A percentile compares a stretch with the other conserved stretches of the same genome.
phyloP scores from a whole-genome alignment of 1,140 invertebrate species.

The Pseudomyrmex pallidus region DNA sequence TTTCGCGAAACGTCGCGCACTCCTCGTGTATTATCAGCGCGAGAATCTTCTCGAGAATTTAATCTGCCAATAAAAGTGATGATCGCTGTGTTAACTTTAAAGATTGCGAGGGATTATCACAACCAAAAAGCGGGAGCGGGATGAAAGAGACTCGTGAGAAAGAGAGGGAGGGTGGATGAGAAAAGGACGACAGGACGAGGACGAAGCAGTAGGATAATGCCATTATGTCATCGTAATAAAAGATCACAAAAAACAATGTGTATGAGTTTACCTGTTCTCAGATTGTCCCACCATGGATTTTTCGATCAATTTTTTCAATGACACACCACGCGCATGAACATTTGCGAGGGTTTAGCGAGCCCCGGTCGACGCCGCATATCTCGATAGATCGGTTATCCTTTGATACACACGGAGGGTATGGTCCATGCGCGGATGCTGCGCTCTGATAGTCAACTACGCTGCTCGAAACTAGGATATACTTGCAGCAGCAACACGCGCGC shows the following conservation, averaged over 20 bases:
- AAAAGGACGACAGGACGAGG: neutral
- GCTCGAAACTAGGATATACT: neutral
- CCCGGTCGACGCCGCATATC: neutral
- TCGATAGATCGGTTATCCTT: slow-evolving; percentile 34
- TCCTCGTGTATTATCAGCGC: no score
- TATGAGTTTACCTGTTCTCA: neutral
- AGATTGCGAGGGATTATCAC: neutral
- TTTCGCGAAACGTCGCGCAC: neutral
- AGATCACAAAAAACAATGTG: no score
- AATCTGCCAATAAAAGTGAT: no score
- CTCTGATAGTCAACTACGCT: neutral
- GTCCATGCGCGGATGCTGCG: neutral
- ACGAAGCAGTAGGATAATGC: no score
- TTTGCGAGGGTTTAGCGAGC: no score
- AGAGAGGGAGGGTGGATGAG: slow-evolving; percentile 1
- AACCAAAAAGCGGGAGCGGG: neutral
- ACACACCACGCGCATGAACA: no score
- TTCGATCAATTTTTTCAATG: no score
- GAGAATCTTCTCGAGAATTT: no score
- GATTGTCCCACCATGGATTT: neutral
- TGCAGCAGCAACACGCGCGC: no score
- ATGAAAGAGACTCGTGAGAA: neutral
- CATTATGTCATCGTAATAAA: no score
- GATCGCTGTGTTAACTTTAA: no score
- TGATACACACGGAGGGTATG: neutral